Conservation (phyloP, 1,140 invertebrate genomes). For the Zaprionus tsacasi region DNA sequence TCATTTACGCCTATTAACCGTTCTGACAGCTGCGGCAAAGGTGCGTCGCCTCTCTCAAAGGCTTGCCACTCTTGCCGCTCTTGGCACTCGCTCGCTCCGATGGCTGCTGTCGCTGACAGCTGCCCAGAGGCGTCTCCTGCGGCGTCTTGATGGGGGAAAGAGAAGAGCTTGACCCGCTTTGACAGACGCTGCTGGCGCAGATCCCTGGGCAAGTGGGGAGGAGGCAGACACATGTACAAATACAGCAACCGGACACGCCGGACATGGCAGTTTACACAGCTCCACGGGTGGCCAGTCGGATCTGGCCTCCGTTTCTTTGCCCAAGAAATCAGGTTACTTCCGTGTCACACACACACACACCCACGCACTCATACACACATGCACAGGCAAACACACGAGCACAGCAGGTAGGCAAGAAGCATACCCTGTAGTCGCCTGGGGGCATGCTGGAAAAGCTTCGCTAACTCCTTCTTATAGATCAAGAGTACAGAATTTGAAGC, state of each 20-base stretch:
- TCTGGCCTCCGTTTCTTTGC: slow-evolving; percentile 51
- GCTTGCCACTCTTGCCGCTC: slow-evolving; percentile 54
- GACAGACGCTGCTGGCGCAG: slow-evolving; percentile 29
- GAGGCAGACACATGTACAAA: slow-evolving; percentile 70
- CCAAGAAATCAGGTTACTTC: slow-evolving; percentile 76
- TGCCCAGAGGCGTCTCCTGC: slow-evolving; percentile 61
- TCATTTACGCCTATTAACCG: slow-evolving; percentile 78
- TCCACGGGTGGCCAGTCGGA: slow-evolving; percentile 19
- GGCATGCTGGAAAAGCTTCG: neutral
- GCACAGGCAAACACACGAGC: slow-evolving; percentile 73
- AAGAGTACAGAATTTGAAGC: neutral
- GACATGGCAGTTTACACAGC: slow-evolving; percentile 59
- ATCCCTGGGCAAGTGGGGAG: slow-evolving; percentile 51
- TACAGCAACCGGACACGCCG: slow-evolving; percentile 26
- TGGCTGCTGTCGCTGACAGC: slow-evolving; percentile 56
- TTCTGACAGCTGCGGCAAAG: slow-evolving; percentile 70
- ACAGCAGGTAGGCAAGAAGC: slow-evolving; percentile 62
- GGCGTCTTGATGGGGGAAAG: slow-evolving; percentile 30
- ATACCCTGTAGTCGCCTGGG: slow-evolving; percentile 12
- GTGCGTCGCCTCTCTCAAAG: slow-evolving; percentile 56
- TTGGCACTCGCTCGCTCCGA: neutral
- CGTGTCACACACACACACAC: slow-evolving; percentile 51
- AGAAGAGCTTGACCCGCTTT: slow-evolving; percentile 28
- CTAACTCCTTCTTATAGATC: neutral
- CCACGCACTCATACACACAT: neutral